These are phyloP conservation scores for Tupaia tana DNA, from an alignment of 2,113 vertebrate genomes.

Conservation along the genomic window DNA sequence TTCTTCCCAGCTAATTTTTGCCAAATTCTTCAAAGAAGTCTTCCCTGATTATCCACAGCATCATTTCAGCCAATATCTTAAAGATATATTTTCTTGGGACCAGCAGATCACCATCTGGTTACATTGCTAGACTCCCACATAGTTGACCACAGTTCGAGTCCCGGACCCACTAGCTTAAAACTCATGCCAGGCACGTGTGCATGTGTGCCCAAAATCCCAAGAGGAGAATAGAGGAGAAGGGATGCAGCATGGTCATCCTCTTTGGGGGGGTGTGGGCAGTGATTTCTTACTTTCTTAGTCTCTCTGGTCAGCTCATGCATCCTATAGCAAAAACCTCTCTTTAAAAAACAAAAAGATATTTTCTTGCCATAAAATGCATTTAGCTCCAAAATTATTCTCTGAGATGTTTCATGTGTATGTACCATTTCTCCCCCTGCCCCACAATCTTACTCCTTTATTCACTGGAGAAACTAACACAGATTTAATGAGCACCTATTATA, in stretches of 20 bases:
- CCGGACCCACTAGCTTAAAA: too few species aligned
- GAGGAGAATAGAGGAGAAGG: too few species aligned
- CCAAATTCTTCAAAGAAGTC: slow-evolving; percentile 14
- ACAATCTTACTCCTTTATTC: background rate
- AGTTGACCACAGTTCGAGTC: too few species aligned
- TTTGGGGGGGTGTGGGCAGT: too few species aligned
- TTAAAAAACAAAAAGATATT: background rate
- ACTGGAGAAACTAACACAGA: background rate
- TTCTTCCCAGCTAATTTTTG: background rate
- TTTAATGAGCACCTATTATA: slow-evolving; percentile 33
- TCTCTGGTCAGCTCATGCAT: too few species aligned
- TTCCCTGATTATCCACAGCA: background rate
- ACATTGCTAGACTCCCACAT: too few species aligned
- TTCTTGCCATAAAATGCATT: background rate
- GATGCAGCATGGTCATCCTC: too few species aligned
- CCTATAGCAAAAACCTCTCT: too few species aligned
- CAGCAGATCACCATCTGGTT: too few species aligned
- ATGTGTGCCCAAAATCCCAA: too few species aligned
- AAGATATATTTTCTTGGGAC: slow-evolving; percentile 10
- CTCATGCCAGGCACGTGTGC: too few species aligned
- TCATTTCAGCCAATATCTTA: background rate
- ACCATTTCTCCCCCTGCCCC: background rate
- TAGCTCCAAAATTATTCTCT: background rate
- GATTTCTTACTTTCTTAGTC: too few species aligned
- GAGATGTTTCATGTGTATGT: background rate